phyloP scores from a whole-genome alignment of 2,888 invertebrate genomes.

The Phaonia tiefii region DNA sequence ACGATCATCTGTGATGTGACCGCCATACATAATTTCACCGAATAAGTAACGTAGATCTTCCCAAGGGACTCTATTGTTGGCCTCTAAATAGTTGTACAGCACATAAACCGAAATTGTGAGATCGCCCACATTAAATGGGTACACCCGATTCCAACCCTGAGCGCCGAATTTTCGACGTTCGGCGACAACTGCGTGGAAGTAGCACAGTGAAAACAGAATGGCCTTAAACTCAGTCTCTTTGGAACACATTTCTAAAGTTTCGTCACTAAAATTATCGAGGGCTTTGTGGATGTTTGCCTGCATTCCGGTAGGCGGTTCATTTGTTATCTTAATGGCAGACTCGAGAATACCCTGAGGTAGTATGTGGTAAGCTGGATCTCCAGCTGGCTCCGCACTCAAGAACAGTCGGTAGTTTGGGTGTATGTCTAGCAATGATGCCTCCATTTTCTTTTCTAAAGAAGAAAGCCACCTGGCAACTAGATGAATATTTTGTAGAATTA shows the following conservation, averaged over 20 bases:
- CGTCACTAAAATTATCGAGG: slow-evolving; percentile 94
- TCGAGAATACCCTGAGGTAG: slow-evolving; percentile 93
- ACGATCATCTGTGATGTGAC: slow-evolving; percentile 98
- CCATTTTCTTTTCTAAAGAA: slow-evolving; percentile 94
- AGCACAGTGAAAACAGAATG: slow-evolving; percentile 93
- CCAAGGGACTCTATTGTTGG: slow-evolving; percentile 93
- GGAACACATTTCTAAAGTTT: slow-evolving; percentile 94
- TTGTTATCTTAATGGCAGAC: slow-evolving; percentile 96
- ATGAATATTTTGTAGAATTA: slow-evolving; percentile 95
- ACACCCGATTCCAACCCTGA: slow-evolving; percentile 82
- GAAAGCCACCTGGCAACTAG: slow-evolving; percentile 94
- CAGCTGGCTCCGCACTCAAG: slow-evolving; percentile 93
- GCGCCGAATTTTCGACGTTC: slow-evolving; percentile 91
- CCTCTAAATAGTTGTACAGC: slow-evolving; percentile 93
- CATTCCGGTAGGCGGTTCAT: slow-evolving; percentile 97
- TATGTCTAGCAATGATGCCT: slow-evolving; percentile 87
- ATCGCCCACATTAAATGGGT: slow-evolving; percentile 92
- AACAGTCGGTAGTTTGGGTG: slow-evolving; percentile 86
- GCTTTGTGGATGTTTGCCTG: slow-evolving; percentile 96
- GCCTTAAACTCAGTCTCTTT: slow-evolving; percentile 96
- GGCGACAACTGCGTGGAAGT: slow-evolving; percentile 96
- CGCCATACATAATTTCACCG: slow-evolving; percentile 98
- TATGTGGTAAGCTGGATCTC: slow-evolving; percentile 85
- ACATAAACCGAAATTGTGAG: slow-evolving; percentile 96
- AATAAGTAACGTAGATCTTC: slow-evolving; percentile 96